phyloP scores from a whole-genome alignment of 2,888 invertebrate genomes.

The Drosophila percnosoma region DNA sequence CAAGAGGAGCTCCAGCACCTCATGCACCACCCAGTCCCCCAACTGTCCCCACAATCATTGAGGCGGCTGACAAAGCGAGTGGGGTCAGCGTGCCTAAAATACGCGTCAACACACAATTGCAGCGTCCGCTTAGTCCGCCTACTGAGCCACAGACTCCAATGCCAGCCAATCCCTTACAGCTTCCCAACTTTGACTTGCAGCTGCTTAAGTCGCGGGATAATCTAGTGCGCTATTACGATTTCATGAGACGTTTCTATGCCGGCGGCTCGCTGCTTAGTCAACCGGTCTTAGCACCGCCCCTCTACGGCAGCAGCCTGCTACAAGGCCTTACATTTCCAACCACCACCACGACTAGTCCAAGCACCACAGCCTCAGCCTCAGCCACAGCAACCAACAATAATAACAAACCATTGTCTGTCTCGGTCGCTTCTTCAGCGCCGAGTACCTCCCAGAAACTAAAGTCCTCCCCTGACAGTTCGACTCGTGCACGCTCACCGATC shows the following conservation, averaged over 20 bases:
- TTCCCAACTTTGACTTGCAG: constrained; percentile 71
- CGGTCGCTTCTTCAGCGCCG: constrained; percentile 30
- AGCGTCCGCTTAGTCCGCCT: constrained; percentile 74
- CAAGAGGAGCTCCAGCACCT: background rate
- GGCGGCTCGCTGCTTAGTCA: constrained; percentile 66
- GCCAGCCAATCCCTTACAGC: constrained; percentile 14
- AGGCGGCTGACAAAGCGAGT: constrained; percentile 37
- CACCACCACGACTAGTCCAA: constrained; percentile 25
- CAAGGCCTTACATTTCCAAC: constrained; percentile 70
- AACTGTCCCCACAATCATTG: constrained; percentile 4
- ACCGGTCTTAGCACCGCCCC: constrained; percentile 72
- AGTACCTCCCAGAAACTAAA: constrained; percentile 44
- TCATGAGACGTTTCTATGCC: constrained; percentile 82
- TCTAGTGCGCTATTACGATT: constrained; percentile 82
- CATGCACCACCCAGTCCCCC: constrained; percentile 27
- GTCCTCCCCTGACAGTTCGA: constrained; percentile 61
- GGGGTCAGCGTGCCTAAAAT: constrained; percentile 73
- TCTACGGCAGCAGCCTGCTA: constrained; percentile 65
- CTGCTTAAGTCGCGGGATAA: constrained; percentile 80
- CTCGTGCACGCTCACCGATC: constrained; percentile 58
- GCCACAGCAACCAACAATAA: constrained; percentile 15
- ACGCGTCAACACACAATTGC: constrained; percentile 77
- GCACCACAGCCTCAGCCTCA: constrained; percentile 18
- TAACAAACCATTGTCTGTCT: constrained; percentile 36
- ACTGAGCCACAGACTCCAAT: constrained; percentile 14